Evolutionary conservation across 2,888 invertebrate genomes (phyloP), one percentile per base, ranked within the genome.

Genomic region (Trilocha varians): DNA sequence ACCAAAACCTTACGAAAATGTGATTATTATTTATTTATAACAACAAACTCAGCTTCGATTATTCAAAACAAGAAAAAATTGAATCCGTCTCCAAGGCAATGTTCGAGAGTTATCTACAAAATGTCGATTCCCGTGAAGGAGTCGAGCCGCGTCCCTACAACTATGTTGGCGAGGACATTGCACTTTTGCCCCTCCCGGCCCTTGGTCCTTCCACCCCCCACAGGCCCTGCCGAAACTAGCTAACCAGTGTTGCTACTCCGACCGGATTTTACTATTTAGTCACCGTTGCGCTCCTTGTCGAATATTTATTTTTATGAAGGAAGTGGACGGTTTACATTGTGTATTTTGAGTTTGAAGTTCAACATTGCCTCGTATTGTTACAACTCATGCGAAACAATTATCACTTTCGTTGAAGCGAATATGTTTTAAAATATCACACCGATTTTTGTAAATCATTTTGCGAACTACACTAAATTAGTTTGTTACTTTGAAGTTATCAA

Each of bases 141-240:
- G 56, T 64, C 67, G 70, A 65, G 57, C 67, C 74, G 73, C 80
- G 82, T 78, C 76, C 70, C 63, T 59, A 59, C 56, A 53, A 64
- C 74, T 67, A 74, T 75, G 82, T 79, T 82, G 64, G 78, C 79
- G 84, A 85, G 84, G 84, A 84, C 84, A 80, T 85, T 85, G 84
- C 84, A 85, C 84, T 85, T 82, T 70, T 71, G 59, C 49, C 58
- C 53, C 62, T 58, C 59, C 46, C 49, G 48, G 59, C 59, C 64
- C 65, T 71, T 74, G 69, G 73, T 76, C 77, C 78, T 76, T 68
- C 61, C 62, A 57, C 53, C 57, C 73, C 74, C 71, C 59, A 59
- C 46, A 50, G 57, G 70, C 67, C 71, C 72, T 71, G 78, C 76
- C 78, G 76, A 79, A 76, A 76, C 78, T 77, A 65, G 77, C 80